phyloP scores from a whole-genome alignment of 2,113 vertebrate species.

The Solenodon paradoxus region DNA sequence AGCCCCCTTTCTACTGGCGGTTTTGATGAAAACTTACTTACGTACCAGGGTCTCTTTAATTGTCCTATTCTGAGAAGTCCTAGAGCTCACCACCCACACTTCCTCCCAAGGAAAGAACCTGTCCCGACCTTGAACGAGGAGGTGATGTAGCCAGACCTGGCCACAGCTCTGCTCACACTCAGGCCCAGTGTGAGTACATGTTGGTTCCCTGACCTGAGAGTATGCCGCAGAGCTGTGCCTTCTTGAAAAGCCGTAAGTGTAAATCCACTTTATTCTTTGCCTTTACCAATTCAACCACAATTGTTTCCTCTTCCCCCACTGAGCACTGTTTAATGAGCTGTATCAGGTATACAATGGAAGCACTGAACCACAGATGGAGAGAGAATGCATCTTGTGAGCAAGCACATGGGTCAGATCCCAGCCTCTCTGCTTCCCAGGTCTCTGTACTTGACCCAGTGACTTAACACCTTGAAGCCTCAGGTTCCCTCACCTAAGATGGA shows the following conservation, averaged over 20 bases:
- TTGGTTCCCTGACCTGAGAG: neutral
- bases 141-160: slow-evolving; percentile 42
- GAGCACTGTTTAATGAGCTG: neutral
- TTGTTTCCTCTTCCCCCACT: slow-evolving; percentile 21
- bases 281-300: slow-evolving; percentile 50
- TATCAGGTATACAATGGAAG: neutral
- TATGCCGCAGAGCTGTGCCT: slow-evolving; percentile 8
- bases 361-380: neutral
- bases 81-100: slow-evolving; percentile 40
- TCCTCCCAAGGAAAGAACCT: slow-evolving; percentile 47
- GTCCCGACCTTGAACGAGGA: neutral
- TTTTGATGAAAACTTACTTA: slow-evolving; percentile 71
- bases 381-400: neutral
- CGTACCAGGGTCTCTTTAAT: slow-evolving; percentile 71
- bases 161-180: neutral
- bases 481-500: neutral
- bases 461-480: neutral
- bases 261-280: neutral
- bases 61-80: slow-evolving; percentile 73
- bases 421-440: neutral
- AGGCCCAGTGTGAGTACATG: neutral
- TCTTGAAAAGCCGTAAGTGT: neutral
- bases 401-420: neutral
- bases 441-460: neutral
- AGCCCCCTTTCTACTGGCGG: slow-evolving; percentile 49